A percentile compares a stretch with the other conserved stretches of the same genome.
Evolutionary conservation across 2,797 vertebrate genomes (phyloP).

Genomic region (Gymnoscopelus microlampas): DNA sequence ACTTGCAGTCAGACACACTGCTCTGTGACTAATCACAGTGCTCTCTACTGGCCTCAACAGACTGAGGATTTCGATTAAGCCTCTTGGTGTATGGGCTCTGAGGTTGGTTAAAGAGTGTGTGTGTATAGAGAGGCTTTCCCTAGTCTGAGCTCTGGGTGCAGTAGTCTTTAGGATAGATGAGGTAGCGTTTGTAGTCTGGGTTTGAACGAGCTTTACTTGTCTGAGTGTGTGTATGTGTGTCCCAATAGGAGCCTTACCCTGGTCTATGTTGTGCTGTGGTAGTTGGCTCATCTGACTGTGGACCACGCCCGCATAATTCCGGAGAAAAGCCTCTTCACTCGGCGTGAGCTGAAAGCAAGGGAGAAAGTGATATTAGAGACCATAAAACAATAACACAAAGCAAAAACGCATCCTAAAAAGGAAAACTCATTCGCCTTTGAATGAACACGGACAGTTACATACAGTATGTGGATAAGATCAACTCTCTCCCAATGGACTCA

Average conservation of each 20-base stretch:
- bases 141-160: background rate
- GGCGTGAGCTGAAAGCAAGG: conserved; percentile 86
- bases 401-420: background rate
- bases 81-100: conserved; percentile 17
- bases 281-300: conserved; percentile 98
- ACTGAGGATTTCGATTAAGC: conserved; percentile 30
- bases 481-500: background rate
- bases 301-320: conserved; percentile 94
- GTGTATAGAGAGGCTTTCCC: conserved; percentile 45
- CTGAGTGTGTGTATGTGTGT: background rate
- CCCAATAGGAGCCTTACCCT: conserved; percentile 82
- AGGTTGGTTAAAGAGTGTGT: background rate
- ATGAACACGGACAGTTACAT: background rate
- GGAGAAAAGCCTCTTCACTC: conserved; percentile 96
- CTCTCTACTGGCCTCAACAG: conserved; percentile 26
- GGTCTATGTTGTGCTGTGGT: conserved; percentile 97
- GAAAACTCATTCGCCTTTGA: background rate
- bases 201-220: background rate
- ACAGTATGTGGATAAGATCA: background rate
- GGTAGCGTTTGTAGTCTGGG: conserved; percentile 7
- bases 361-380: conserved; percentile 17
- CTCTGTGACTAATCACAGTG: conserved; percentile 52
- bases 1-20: conserved; percentile 42
- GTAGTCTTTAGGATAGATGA: conserved; percentile 9
- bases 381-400: conserved; percentile 2